Percentiles rank a stretch among this genome's conserved stretches.
Evolutionary conservation across 1,140 invertebrate genomes (phyloP).

Genomic region (Babylonia areolata): DNA sequence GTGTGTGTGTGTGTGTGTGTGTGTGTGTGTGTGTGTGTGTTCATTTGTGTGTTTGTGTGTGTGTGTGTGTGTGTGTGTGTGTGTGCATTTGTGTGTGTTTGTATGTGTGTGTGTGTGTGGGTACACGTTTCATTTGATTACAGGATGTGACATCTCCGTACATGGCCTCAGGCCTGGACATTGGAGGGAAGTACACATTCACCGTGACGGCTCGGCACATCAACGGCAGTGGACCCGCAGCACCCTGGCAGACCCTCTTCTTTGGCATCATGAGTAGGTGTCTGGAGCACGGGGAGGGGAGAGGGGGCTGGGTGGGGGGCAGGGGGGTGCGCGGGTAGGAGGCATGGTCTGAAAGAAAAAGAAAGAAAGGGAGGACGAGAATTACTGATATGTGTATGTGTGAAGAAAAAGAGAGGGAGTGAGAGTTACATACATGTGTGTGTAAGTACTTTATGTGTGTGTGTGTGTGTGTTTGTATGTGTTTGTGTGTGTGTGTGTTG

Average conservation of each 20-base stretch:
- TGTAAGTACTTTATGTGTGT: no score
- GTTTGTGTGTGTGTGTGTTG: no score
- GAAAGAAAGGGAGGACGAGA: no score
- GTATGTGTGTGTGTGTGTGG: neutral
- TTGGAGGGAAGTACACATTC: neutral
- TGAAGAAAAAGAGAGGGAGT: no score
- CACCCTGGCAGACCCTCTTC: conserved; percentile 14
- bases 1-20: neutral
- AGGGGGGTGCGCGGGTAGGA: no score
- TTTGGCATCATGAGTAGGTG: neutral
- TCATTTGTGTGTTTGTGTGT: neutral
- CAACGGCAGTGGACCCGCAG: conserved; percentile 6
- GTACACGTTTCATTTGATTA: neutral
- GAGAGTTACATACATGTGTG: no score
- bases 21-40: neutral
- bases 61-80: neutral
- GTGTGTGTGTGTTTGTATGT: no score
- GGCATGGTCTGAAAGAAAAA: no score
- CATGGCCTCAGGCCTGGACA: neutral
- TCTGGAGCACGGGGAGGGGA: no score
- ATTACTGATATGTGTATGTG: no score
- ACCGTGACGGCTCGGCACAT: neutral
- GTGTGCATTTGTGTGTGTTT: neutral
- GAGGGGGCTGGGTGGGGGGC: no score
- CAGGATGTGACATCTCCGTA: conserved; percentile 15